A percentile compares a stretch with the other conserved stretches of the same genome.
phyloP scores from a whole-genome alignment of 2,888 invertebrate species.

The Troides oblongomaculatus region DNA sequence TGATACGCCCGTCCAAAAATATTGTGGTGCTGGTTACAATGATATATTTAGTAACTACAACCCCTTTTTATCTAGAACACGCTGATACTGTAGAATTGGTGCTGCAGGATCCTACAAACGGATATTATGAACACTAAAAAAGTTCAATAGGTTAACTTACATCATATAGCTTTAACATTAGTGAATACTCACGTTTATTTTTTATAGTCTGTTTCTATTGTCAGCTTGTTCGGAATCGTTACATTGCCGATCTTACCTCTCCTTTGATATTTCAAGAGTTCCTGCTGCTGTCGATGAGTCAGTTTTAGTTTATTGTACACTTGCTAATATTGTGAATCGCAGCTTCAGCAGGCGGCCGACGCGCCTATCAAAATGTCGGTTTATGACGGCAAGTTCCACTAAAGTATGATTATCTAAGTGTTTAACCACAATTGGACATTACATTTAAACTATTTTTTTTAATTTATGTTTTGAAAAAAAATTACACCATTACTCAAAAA shows the following conservation, averaged over 20 bases:
- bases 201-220: conserved; percentile 5
- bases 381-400: not conserved
- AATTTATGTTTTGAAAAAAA: no score
- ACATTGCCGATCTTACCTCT: conserved; percentile 13
- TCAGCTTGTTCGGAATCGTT: conserved; percentile 9
- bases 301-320: conserved; percentile 2
- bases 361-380: conserved; percentile 19
- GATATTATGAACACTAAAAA: no score
- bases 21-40: no score
- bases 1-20: no score
- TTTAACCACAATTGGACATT: not conserved
- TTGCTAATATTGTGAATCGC: conserved; percentile 14
- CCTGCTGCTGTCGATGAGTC: conserved; percentile 18
- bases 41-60: no score
- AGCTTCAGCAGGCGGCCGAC: not conserved
- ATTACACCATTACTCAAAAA: no score
- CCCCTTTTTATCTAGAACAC: no score
- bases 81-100: no score
- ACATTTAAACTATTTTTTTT: no score
- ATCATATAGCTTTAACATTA: not conserved
- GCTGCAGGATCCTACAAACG: no score
- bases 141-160: no score
- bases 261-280: conserved; percentile 14
- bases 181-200: not conserved
- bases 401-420: not conserved